Base-by-base conservation (phyloP, 2,888 invertebrate species). In the Monopis laevigella region DNA sequence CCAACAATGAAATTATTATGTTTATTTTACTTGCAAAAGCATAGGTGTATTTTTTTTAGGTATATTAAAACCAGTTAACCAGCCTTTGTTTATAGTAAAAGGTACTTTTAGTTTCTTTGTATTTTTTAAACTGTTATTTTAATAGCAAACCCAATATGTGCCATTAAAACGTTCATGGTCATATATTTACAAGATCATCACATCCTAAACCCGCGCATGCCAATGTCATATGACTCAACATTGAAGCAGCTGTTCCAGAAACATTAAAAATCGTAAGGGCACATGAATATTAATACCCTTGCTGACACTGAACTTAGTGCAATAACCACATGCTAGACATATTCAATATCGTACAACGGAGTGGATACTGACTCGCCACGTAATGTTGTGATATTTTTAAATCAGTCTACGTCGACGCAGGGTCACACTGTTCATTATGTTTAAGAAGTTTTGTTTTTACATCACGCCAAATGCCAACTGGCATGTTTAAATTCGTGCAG, bases 211-310 rank as follows among this genome's bases (percentile, higher is more conserved):
- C 6, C 17, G 4, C 57, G 62, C 60, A 55, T 58, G 54, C 66
- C 77, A 77, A 77, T 77, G 77, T 71, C 77, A 56, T 48, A 53
- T 78, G 77, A 77, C 47, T 78, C 77, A 77, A 3, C 36, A 21
- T 6, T 51, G 48, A 53, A 50, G 63, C 75, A 73, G 72, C 73
- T 75, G 75, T 70, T 71, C 57, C 63, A 62, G 60, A 58, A 63
- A 55, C 56, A 65, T 66, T 67, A 67, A 72, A 73, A 75, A 69
- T 70, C 12, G 11, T 72, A 70, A 75, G 72, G 74, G 69, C 71
- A 21, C 27, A 36, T 16, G 34, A 62, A 64, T 70, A 71, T 69
- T 65, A 65, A 60, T 61, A 66, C 54, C 13, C 26, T 52, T 50
- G 45, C 45, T 59, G 61, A 61, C 63, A 61, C 59, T 57, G 59